Evolutionary conservation across 2,113 vertebrate genomes (phyloP), one percentile per base, ranked within the genome.

Genomic region (Pelecanus crispus): DNA sequence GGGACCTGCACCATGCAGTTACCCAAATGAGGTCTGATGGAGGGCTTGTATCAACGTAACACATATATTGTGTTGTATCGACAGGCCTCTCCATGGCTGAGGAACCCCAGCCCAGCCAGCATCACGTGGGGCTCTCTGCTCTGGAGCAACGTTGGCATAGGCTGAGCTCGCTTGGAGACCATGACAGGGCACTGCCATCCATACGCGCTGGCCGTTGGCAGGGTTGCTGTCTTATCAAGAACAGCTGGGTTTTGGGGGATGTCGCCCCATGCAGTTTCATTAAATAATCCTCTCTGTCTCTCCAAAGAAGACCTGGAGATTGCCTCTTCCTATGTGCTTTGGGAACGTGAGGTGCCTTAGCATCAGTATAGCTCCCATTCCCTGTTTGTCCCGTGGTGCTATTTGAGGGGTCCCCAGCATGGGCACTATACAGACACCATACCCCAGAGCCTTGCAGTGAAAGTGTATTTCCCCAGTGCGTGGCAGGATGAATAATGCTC

Each of bases 141-240:
- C 71, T 42, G 32, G 29, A 73, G 53, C 55, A 26, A 5, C 0
- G 2, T 0, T 82, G 66, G 7, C 28, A 22, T 1, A 4, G 66
- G n/a, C 79, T 80, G 62, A 70, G 49, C 63, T 73, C 6, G 0
- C 58, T 38, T 31, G 42, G 17, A 66, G 42, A 45, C 25, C 8
- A 0, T 0, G 1, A 6, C 24, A 40, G 63, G 40, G 36, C 15
- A 4, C 32, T 44, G 59, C 0, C 38, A 15, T n/a, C n/a, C 0
- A 0, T 8, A 1, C 0, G 0, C 44, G 6, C 6, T 6, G 31
- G 45, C 61, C 28, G 1, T 36, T 24, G 42, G 1, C 0, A 2
- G 53, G 36, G 4, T 6, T 52, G 18, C 53, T 77, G 17, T 21
- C 31, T 36, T 16, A n/a, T 0, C 2, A 4, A 40, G 34, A 92